phyloP scores from a whole-genome alignment of 2,797 vertebrate species.

The Anas georgica region DNA sequence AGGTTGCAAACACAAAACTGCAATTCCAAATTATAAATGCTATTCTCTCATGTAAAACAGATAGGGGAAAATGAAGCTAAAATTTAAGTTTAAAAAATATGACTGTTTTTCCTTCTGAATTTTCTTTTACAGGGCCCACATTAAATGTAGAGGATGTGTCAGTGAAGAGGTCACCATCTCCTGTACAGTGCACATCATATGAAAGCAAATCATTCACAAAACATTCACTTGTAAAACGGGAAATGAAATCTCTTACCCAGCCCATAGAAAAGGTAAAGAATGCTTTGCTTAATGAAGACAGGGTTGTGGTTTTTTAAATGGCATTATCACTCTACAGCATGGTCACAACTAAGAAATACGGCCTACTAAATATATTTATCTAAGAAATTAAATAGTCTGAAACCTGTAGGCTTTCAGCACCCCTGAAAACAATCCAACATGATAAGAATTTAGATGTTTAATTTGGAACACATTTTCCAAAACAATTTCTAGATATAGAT shows the following conservation, averaged over 20 bases:
- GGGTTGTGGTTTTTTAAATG: not conserved
- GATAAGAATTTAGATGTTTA: not conserved
- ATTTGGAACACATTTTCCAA: not conserved
- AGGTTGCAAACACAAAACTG: not conserved
- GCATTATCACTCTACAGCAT: not conserved
- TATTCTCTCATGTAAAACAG: not conserved
- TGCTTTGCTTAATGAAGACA: not conserved
- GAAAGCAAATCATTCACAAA: not conserved
- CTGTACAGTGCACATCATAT: not conserved
- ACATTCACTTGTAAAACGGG: not conserved
- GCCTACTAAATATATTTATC: not conserved
- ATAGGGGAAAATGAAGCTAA: not conserved
- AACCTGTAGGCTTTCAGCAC: not conserved
- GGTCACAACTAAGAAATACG: not conserved
- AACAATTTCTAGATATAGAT: not conserved
- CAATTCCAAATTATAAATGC: not conserved
- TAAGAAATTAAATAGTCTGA: not conserved
- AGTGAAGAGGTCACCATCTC: constrained; percentile 2
- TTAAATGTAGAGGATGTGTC: not conserved
- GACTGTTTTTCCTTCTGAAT: not conserved
- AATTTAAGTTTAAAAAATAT: not conserved
- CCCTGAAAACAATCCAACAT: not conserved
- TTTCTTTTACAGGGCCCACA: not conserved
- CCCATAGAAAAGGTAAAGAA: constrained; percentile 38
- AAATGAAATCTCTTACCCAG: not conserved